phyloP scores from a whole-genome alignment of 2,113 vertebrate species.

The Pan paniscus region DNA sequence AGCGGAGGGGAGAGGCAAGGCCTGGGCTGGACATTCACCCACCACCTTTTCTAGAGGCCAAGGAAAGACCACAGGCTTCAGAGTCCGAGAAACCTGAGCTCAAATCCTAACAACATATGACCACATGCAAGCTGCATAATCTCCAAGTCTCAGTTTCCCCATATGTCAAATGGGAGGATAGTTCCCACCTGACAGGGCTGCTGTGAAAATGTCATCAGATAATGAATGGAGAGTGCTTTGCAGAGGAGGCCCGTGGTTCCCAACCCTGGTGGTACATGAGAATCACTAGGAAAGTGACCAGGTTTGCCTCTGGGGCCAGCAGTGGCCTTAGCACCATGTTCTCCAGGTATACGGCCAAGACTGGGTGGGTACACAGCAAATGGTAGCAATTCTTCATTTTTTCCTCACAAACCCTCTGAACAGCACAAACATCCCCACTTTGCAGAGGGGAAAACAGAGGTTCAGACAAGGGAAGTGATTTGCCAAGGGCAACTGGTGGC shows the following conservation, averaged over 20 bases:
- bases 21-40: neutral
- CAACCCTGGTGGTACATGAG: neutral
- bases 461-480: neutral
- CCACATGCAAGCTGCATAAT: neutral
- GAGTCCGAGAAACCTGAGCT: neutral
- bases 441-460: neutral
- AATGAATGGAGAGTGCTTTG: neutral
- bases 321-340: neutral
- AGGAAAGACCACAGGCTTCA: neutral
- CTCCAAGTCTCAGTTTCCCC: neutral
- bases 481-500: neutral
- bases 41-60: neutral
- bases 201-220: neutral
- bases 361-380: neutral
- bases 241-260: neutral
- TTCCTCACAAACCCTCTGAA: neutral
- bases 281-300: neutral
- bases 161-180: neutral
- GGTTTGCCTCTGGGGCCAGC: neutral
- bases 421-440: neutral
- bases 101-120: neutral
- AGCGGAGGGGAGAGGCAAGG: neutral
- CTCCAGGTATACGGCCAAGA: neutral
- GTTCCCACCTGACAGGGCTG: neutral
- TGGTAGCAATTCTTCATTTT: neutral